Conservation (phyloP, 2,888 invertebrate species). For the Andrena marginata region DNA sequence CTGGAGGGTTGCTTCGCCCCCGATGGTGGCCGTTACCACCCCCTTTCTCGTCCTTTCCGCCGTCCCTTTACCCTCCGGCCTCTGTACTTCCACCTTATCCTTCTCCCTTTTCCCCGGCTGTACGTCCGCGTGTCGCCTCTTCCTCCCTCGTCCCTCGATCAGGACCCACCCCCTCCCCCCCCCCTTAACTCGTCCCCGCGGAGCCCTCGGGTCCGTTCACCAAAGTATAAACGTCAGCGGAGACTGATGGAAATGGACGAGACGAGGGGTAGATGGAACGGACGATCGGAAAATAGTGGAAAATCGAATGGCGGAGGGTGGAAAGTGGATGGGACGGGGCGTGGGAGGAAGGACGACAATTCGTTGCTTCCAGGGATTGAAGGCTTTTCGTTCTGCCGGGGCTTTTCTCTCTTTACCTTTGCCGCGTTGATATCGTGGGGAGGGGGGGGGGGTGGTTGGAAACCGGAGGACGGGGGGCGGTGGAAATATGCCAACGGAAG, state of each 20-base stretch:
- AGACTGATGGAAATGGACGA: constrained; percentile 75
- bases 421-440: constrained; percentile 46
- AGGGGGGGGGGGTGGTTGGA: constrained; percentile 29
- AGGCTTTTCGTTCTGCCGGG: constrained; percentile 56
- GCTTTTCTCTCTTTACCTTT: constrained; percentile 57
- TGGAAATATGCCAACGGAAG: constrained; percentile 62
- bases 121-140: constrained; percentile 47
- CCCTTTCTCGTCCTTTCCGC: constrained; percentile 66
- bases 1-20: constrained; percentile 72
- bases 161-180: constrained; percentile 46
- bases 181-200: constrained; percentile 61
- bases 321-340: constrained; percentile 26
- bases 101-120: constrained; percentile 47
- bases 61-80: constrained; percentile 57
- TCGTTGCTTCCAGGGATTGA: constrained; percentile 62
- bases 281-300: constrained; percentile 74
- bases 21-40: constrained; percentile 77
- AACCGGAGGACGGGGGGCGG: constrained; percentile 23
- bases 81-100: constrained; percentile 19
- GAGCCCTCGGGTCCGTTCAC: constrained; percentile 81
- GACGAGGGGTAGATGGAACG: constrained; percentile 55
- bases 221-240: constrained; percentile 78
- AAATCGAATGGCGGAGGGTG: constrained; percentile 74
- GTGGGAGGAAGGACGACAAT: constrained; percentile 44
- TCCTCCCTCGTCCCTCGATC: constrained; percentile 63